Conservation (phyloP, 2,113 vertebrate species). For the Meles meles region DNA sequence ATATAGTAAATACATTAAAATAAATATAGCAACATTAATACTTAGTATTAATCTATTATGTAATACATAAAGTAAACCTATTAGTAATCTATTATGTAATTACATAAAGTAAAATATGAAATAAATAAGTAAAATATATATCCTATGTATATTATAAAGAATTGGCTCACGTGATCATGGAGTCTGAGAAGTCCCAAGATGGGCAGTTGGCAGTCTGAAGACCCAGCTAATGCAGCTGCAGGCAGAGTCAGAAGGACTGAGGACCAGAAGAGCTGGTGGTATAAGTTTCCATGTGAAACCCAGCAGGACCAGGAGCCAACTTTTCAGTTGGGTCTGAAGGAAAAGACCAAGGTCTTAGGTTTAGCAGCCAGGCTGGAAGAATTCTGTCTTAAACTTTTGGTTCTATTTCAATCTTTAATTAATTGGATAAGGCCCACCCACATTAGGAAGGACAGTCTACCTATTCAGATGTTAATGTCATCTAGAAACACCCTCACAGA, state of each 20-base stretch:
- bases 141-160: neutral
- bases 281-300: neutral
- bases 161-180: neutral
- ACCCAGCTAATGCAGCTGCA: neutral
- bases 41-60: neutral
- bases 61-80: neutral
- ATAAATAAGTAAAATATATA: neutral
- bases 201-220: neutral
- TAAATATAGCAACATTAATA: neutral
- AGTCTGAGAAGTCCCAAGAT: neutral
- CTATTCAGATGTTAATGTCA: neutral
- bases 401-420: neutral
- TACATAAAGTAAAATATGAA: neutral
- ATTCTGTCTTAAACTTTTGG: neutral
- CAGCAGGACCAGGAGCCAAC: neutral
- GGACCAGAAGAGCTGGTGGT: neutral
- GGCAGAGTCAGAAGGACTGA: neutral
- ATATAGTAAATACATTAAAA: neutral
- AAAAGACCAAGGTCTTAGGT: neutral
- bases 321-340: neutral
- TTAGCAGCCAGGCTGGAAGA: neutral
- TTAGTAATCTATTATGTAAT: neutral
- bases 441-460: neutral
- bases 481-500: neutral
- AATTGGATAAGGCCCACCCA: neutral